These are phyloP conservation scores for Xanthorhoe spadicearia DNA, from an alignment of 2,888 invertebrate genomes.

Conservation along the genomic window DNA sequence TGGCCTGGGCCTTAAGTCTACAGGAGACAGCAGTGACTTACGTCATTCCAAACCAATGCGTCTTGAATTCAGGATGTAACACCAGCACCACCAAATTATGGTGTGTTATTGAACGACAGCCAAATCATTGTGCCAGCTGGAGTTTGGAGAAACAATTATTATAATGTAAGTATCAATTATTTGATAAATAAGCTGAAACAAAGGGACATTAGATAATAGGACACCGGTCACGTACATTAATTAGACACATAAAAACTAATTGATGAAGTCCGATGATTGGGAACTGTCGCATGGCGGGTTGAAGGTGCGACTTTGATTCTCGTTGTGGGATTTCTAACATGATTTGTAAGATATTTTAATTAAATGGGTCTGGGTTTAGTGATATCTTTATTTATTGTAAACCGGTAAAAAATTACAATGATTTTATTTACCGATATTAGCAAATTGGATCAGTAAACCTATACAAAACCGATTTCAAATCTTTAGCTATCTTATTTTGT, in stretches of 20 bases:
- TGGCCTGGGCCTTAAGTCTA: too few relatives aligned
- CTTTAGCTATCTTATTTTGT: too few relatives aligned
- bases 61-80: background rate
- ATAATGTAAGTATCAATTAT: background rate
- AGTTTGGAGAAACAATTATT: slow-evolving; percentile 4
- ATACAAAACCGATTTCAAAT: too few relatives aligned
- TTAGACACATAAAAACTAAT: background rate
- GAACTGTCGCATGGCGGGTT: too few relatives aligned
- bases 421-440: too few relatives aligned
- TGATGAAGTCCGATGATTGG: background rate
- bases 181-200: slow-evolving; percentile 10
- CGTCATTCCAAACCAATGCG: background rate
- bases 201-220: slow-evolving; percentile 2
- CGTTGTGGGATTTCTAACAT: too few relatives aligned
- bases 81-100: background rate
- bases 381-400: too few relatives aligned
- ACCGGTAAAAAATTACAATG: too few relatives aligned
- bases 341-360: too few relatives aligned
- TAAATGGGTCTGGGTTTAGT: too few relatives aligned
- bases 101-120: slow-evolving; percentile 7
- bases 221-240: background rate
- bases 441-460: too few relatives aligned
- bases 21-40: background rate
- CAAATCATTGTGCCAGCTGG: slow-evolving; percentile 12
- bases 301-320: too few relatives aligned